phyloP scores from a whole-genome alignment of 92 coral and sea anemone genomes.

The Zoanthus gigantus region DNA sequence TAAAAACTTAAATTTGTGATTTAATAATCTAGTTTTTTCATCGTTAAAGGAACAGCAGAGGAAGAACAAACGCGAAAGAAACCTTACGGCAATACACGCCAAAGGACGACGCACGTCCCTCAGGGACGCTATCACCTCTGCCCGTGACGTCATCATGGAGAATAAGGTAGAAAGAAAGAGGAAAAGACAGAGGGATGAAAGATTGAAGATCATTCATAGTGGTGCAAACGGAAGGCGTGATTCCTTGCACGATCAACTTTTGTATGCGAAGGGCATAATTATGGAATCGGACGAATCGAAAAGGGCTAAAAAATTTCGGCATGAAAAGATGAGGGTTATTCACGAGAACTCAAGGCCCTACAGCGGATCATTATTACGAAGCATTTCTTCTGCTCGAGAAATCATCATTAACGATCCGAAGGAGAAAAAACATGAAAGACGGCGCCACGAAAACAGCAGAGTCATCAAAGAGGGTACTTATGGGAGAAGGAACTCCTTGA shows the following conservation, averaged over 20 bases:
- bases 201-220: background rate
- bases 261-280: slow-evolving; percentile 1
- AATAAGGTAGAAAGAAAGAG: background rate
- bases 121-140: background rate
- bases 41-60: background rate
- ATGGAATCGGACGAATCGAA: background rate
- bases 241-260: slow-evolving; percentile 5
- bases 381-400: slow-evolving; percentile 18
- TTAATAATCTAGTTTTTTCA: background rate
- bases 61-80: background rate
- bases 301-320: background rate
- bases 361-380: background rate
- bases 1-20: too few relatives aligned
- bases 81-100: background rate
- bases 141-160: slow-evolving; percentile 16
- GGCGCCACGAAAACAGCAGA: slow-evolving; percentile 4
- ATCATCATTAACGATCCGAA: background rate
- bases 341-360: background rate
- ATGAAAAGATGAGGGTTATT: slow-evolving; percentile 13
- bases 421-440: background rate
- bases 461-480: background rate
- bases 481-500: slow-evolving; percentile 9
- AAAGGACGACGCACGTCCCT: background rate
- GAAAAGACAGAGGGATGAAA: background rate
- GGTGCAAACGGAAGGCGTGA: background rate